Percentiles rank a stretch among this genome's conserved stretches.
Evolutionary conservation across 2,888 invertebrate species (phyloP).

Genomic region (Syrphus vitripennis): DNA sequence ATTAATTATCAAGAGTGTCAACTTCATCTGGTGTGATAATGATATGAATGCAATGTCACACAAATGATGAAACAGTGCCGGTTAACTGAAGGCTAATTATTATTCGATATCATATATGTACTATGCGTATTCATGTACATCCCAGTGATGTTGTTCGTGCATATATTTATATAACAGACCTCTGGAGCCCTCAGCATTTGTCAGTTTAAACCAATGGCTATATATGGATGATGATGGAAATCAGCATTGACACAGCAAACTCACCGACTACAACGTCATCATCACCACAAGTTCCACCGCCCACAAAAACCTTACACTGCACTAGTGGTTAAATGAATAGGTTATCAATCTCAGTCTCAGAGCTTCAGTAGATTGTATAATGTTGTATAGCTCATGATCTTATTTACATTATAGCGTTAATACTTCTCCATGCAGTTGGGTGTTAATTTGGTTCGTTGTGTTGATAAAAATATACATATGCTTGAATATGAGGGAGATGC

Average conservation of each 20-base stretch:
- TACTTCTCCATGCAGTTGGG: not conserved
- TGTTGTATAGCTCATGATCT: conserved; percentile 26
- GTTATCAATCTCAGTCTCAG: conserved; percentile 51
- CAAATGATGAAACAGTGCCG: conserved; percentile 41
- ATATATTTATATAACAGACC: not conserved
- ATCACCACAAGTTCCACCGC: conserved; percentile 28
- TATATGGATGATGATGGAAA: not conserved
- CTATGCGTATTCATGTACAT: conserved; percentile 18
- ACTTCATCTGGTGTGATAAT: conserved; percentile 52
- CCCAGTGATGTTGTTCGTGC: not conserved
- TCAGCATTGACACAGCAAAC: not conserved
- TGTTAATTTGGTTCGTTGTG: not conserved
- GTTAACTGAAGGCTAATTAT: conserved; percentile 52
- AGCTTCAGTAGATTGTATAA: conserved; percentile 17
- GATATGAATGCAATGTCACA: conserved; percentile 25
- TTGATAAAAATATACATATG: not conserved
- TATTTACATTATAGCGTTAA: not conserved
- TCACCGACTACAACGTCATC: not conserved
- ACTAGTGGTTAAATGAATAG: not conserved
- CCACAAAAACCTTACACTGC: conserved; percentile 8
- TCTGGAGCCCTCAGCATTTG: not conserved
- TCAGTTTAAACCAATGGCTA: too few relatives aligned
- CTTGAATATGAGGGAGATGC: not conserved
- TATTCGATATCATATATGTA: conserved; percentile 2
- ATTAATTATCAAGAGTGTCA: conserved; percentile 49